Conservation (phyloP, 2,888 invertebrate species). For the Xanthorhoe designata region DNA sequence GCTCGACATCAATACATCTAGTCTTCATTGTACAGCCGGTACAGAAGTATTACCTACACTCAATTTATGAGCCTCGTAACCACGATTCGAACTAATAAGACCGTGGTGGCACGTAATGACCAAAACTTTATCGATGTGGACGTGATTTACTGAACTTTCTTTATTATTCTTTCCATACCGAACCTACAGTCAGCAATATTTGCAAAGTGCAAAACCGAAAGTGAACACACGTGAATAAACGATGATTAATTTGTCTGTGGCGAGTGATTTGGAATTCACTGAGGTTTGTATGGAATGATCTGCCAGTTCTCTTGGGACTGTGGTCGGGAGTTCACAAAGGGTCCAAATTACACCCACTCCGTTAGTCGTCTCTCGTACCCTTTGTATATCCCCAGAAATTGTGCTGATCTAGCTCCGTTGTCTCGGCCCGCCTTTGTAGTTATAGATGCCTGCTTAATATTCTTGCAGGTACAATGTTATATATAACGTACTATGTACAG, state of each 20-base stretch:
- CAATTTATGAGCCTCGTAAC: background rate
- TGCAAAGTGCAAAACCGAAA: background rate
- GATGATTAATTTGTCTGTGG: background rate
- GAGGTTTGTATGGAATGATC: slow-evolving; percentile 19
- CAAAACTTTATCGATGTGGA: slow-evolving; percentile 8
- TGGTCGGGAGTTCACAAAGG: slow-evolving; percentile 61
- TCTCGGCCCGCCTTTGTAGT: slow-evolving; percentile 51
- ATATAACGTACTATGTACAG: slow-evolving; percentile 1
- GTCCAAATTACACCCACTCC: slow-evolving; percentile 64
- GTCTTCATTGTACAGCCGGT: background rate
- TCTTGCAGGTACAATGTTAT: slow-evolving; percentile 41
- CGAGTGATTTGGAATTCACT: slow-evolving; percentile 1
- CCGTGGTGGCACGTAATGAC: slow-evolving; percentile 2
- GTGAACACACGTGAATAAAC: slow-evolving; percentile 5
- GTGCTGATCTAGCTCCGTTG: slow-evolving; percentile 60
- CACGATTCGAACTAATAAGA: slow-evolving; percentile 5
- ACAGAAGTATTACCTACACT: background rate
- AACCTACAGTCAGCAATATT: background rate
- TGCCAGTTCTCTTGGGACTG: slow-evolving; percentile 19
- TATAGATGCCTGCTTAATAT: slow-evolving; percentile 39
- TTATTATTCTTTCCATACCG: background rate
- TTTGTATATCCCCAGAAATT: slow-evolving; percentile 58
- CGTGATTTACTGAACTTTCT: slow-evolving; percentile 3
- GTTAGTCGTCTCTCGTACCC: slow-evolving; percentile 52
- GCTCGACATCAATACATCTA: slow-evolving; percentile 1